Conservation (phyloP, 2,888 invertebrate species). For the Drosophila austrosaltans region DNA sequence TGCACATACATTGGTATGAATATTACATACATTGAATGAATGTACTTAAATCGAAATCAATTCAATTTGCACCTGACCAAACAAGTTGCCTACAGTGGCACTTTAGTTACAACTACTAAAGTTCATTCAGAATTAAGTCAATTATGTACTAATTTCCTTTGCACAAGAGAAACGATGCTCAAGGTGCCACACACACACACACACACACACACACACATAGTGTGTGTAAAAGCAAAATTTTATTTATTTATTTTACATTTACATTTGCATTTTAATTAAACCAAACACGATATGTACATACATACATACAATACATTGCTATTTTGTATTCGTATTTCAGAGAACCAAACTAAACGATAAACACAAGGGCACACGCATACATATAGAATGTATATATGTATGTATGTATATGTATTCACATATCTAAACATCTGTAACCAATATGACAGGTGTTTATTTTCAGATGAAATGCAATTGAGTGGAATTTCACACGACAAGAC, state of each 20-base stretch:
- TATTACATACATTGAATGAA: background rate
- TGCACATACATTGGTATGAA: background rate
- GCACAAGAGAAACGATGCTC: background rate
- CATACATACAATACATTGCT: background rate
- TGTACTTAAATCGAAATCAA: conserved; percentile 17
- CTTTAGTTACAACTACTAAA: conserved; percentile 24
- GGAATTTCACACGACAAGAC: conserved; percentile 38
- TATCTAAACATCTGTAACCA: conserved; percentile 24
- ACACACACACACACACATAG: no score
- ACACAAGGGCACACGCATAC: conserved; percentile 1
- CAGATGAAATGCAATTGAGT: conserved; percentile 48
- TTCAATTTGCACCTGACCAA: conserved; percentile 36
- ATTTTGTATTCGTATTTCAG: conserved; percentile 37
- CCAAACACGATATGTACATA: conserved; percentile 26
- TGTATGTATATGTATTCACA: background rate
- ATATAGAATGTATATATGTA: background rate
- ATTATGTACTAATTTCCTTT: conserved; percentile 26
- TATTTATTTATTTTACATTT: conserved; percentile 22
- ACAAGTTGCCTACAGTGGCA: conserved; percentile 7
- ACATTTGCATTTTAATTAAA: conserved; percentile 47
- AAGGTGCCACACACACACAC: background rate
- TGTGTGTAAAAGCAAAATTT: conserved; percentile 8
- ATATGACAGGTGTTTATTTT: conserved; percentile 53
- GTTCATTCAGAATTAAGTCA: conserved; percentile 46
- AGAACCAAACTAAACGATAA: no score